Percentiles rank a stretch among this genome's conserved stretches.
Evolutionary conservation across 92 coral and sea anemone genomes (phyloP).

Genomic region (Plumapathes pennacea): DNA sequence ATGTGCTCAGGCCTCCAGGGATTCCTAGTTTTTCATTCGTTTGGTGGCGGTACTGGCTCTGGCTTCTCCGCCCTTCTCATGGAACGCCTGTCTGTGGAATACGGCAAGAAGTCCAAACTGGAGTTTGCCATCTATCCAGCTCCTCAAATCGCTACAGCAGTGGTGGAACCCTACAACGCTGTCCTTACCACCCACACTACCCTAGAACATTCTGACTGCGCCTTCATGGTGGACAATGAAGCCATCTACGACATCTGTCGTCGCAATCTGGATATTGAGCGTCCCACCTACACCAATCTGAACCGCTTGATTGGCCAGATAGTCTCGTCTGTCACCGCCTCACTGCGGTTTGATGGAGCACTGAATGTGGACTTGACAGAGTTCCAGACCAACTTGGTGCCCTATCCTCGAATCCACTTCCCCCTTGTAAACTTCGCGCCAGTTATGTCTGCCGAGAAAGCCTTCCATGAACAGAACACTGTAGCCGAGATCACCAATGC

Average conservation of each 20-base stretch:
- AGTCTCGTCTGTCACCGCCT: slow-evolving; percentile 80
- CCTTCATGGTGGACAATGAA: slow-evolving; percentile 78
- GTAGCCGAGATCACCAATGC: slow-evolving; percentile 80
- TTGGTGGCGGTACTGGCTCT: slow-evolving; percentile 83
- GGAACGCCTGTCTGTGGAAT: slow-evolving; percentile 78
- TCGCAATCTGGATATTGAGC: slow-evolving; percentile 70
- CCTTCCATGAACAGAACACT: slow-evolving; percentile 61
- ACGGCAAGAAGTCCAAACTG: slow-evolving; percentile 78
- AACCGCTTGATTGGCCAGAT: slow-evolving; percentile 78
- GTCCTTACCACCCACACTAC: slow-evolving; percentile 75
- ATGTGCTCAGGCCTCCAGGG: slow-evolving; percentile 80
- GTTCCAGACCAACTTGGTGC: slow-evolving; percentile 78
- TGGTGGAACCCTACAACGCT: slow-evolving; percentile 81
- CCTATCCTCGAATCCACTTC: slow-evolving; percentile 81
- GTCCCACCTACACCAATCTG: slow-evolving; percentile 78
- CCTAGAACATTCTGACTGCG: slow-evolving; percentile 76
- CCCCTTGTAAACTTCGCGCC: slow-evolving; percentile 52
- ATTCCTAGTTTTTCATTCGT: slow-evolving; percentile 75
- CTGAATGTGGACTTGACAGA: slow-evolving; percentile 80
- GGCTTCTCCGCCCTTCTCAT: slow-evolving; percentile 74
- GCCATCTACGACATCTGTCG: slow-evolving; percentile 81
- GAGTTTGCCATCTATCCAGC: slow-evolving; percentile 78
- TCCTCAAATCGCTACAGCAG: slow-evolving; percentile 79
- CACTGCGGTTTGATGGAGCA: slow-evolving; percentile 83
- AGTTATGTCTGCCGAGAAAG: slow-evolving; percentile 65